phyloP scores from a whole-genome alignment of 2,113 vertebrate genomes.

The Macquaria ambigua region DNA sequence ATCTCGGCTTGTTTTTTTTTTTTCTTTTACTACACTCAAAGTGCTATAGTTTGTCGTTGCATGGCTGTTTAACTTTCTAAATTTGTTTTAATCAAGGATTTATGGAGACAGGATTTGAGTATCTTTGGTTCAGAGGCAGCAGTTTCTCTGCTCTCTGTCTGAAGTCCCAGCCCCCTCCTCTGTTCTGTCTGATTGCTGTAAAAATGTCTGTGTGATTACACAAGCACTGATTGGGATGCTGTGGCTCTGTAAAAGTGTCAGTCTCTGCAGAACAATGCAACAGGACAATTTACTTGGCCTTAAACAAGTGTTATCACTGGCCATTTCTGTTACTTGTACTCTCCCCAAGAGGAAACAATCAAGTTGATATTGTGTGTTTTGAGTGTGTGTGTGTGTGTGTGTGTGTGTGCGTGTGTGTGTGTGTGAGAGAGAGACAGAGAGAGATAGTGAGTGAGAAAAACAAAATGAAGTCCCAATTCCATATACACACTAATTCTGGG shows the following conservation, averaged over 20 bases:
- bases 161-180: constrained; percentile 50
- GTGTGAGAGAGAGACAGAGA: background rate
- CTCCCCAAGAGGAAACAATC: constrained; percentile 36
- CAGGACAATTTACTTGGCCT: constrained; percentile 55
- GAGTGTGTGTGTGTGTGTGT: constrained; percentile 20
- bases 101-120: constrained; percentile 76
- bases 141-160: constrained; percentile 47
- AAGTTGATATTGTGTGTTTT: constrained; percentile 28
- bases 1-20: constrained; percentile 66
- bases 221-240: constrained; percentile 61
- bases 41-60: constrained; percentile 61
- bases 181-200: constrained; percentile 66
- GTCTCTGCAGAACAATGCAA: constrained; percentile 62
- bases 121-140: constrained; percentile 66
- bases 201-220: constrained; percentile 69
- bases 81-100: constrained; percentile 83
- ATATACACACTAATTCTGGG: background rate
- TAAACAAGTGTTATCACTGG: constrained; percentile 49
- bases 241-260: constrained; percentile 38
- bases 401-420: constrained; percentile 7
- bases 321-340: constrained; percentile 28
- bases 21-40: constrained; percentile 51
- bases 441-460: background rate
- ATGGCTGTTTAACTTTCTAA: constrained; percentile 70
- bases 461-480: background rate